Evolutionary conservation across 1,140 invertebrate genomes (phyloP), one percentile per base, ranked within the genome.

Genomic region (Solenopsis fugax): DNA sequence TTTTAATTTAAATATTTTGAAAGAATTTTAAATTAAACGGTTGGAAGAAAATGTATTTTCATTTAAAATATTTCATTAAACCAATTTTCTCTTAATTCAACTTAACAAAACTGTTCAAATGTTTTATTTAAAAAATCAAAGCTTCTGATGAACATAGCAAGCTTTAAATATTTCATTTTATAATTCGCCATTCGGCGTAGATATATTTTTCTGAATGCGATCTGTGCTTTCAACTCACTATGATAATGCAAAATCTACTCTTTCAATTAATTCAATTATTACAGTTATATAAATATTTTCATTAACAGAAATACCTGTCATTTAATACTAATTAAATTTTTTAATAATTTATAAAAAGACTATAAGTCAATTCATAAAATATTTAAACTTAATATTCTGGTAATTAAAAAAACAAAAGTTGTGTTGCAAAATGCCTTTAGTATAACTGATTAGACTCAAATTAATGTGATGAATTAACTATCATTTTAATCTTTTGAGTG

Each of bases 1-100:
- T 62, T 62, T 84, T 34, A 37, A 84, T 60, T 75, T 58, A 75
- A 58, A 82, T 58, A 72, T 56, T 56, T 72, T 4, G 2, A 67
- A 48, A 41, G 4, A 67, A 41, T 45, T 41, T 67, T 67, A 13
- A 48, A 67, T 67, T 41, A 13, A 9, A 75, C 21, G 21, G 21
- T 18, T 6, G 12, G 54, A 54, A 60, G n/a, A 62, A 48, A 73
- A 50, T 72, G 45, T 4, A 71, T 73, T 62, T 52, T 73, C 24
- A 56, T 6, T 29, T 56, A 18, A 73, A 73, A 60, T 75, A 7
- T 82, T 72, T 34, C 21, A 37, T 69, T 82, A 34, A 73, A 73
- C 16, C 10, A 82, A 72, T 60, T 34, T 60, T 50, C 41, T 50
- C 7, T 60, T 60, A 24, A 58, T 72, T 45, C n/a, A 60, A 48